Evolutionary conservation across 1,140 invertebrate species (phyloP).

Genomic region (Achroia grisella): DNA sequence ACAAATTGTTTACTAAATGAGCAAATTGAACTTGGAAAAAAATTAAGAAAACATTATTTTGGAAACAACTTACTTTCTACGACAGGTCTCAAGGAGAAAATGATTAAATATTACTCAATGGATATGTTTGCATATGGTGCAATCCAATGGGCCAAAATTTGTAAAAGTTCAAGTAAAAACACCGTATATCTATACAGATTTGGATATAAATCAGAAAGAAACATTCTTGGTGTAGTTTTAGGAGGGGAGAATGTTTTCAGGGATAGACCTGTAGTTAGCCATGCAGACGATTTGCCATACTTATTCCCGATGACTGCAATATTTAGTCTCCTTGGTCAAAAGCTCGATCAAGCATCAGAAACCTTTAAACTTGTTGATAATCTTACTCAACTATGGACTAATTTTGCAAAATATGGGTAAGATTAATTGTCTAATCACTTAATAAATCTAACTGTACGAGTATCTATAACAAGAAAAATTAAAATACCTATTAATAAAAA

Average conservation of each 20-base stretch:
- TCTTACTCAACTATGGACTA: constrained; percentile 29
- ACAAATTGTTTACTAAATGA: not conserved
- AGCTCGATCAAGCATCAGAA: constrained; percentile 6
- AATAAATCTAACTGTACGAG: too few relatives aligned
- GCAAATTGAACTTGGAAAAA: not conserved
- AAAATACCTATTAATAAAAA: too few relatives aligned
- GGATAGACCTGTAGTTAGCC: constrained; percentile 12
- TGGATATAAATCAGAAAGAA: constrained; percentile 15
- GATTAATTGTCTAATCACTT: not conserved
- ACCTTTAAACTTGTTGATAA: constrained; percentile 22
- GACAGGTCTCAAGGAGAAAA: not conserved
- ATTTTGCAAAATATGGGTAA: constrained; percentile 39
- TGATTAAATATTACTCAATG: not conserved
- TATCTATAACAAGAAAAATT: too few relatives aligned
- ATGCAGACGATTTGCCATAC: constrained; percentile 31
- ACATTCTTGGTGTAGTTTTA: constrained; percentile 8
- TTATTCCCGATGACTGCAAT: constrained; percentile 14
- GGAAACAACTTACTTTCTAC: not conserved
- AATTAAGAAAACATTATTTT: constrained; percentile 2
- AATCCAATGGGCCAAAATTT: not conserved
- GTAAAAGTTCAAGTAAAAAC: not conserved
- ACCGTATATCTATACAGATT: constrained; percentile 11
- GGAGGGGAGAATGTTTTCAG: constrained; percentile 7
- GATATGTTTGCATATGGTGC: not conserved
- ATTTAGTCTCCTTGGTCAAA: not conserved